A percentile compares a stretch with the other conserved stretches of the same genome.
These are phyloP conservation scores for Pegoplata infirma DNA, from an alignment of 2,888 invertebrate species.

Conservation along the genomic window DNA sequence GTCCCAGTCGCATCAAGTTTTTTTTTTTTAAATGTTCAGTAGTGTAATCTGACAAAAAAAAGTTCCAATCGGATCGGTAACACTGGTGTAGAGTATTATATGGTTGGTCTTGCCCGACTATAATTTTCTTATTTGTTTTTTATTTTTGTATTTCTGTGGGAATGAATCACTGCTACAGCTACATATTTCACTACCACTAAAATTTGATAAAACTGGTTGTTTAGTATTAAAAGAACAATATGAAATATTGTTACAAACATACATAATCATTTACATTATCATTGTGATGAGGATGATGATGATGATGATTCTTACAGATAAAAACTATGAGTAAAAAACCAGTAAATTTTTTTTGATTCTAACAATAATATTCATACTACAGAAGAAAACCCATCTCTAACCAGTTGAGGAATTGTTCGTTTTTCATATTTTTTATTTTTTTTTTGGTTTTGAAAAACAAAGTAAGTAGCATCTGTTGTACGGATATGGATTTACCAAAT, in stretches of 20 bases:
- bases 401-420: conserved; percentile 28
- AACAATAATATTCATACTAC: background rate
- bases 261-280: conserved; percentile 17
- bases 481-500: conserved; percentile 54
- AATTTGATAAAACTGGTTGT: background rate
- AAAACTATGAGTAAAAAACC: background rate
- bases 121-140: too few species aligned
- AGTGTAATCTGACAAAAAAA: too few species aligned
- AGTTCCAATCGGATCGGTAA: too few species aligned
- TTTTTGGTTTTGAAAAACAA: conserved; percentile 2
- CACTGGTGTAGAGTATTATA: too few species aligned
- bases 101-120: too few species aligned
- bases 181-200: background rate
- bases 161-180: background rate
- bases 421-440: background rate
- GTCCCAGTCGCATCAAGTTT: too few species aligned
- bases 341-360: background rate
- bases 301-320: conserved; percentile 17
- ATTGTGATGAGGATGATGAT: too few species aligned
- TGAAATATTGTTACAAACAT: background rate
- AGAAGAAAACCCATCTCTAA: conserved; percentile 24
- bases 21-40: too few species aligned
- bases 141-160: too few species aligned
- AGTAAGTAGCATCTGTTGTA: conserved; percentile 58
- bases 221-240: background rate